These are phyloP conservation scores for Heliconius charithonia DNA, from an alignment of 2,888 invertebrate species.

Conservation along the genomic window DNA sequence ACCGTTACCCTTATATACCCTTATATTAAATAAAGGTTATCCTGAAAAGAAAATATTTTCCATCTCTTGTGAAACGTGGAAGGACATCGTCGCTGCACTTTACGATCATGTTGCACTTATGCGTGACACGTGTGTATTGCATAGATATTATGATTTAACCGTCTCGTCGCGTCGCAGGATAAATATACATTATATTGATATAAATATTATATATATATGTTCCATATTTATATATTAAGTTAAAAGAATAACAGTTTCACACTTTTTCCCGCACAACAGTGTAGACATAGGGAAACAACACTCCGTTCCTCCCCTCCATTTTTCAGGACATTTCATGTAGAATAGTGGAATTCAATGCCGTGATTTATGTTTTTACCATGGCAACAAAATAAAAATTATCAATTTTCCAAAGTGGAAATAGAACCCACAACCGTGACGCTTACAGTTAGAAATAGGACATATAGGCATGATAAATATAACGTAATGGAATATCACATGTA, in stretches of 20 bases:
- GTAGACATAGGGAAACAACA: too few species aligned
- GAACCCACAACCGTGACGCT: too few species aligned
- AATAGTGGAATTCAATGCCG: neutral
- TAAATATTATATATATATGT: neutral
- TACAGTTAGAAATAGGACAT: neutral
- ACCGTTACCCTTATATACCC: too few species aligned
- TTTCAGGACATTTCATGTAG: too few species aligned
- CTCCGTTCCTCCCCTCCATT: too few species aligned
- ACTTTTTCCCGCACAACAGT: too few species aligned
- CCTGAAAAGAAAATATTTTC: neutral
- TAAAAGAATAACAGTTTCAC: neutral
- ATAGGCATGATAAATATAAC: neutral
- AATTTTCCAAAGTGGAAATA: too few species aligned
- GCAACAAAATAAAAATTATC: neutral
- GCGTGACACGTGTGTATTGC: conserved; percentile 60
- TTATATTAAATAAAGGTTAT: neutral
- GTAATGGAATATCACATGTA: conserved; percentile 20
- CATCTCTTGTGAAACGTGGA: conserved; percentile 39
- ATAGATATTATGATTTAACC: conserved; percentile 47
- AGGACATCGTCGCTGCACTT: conserved; percentile 49
- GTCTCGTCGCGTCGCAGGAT: conserved; percentile 26
- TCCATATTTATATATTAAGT: neutral
- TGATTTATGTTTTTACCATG: neutral
- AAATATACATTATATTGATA: conserved; percentile 29
- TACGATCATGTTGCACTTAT: conserved; percentile 63